Evolutionary conservation across 2,113 vertebrate genomes (phyloP), one percentile per base, ranked within the genome.

Genomic region (Piliocolobus tephrosceles): DNA sequence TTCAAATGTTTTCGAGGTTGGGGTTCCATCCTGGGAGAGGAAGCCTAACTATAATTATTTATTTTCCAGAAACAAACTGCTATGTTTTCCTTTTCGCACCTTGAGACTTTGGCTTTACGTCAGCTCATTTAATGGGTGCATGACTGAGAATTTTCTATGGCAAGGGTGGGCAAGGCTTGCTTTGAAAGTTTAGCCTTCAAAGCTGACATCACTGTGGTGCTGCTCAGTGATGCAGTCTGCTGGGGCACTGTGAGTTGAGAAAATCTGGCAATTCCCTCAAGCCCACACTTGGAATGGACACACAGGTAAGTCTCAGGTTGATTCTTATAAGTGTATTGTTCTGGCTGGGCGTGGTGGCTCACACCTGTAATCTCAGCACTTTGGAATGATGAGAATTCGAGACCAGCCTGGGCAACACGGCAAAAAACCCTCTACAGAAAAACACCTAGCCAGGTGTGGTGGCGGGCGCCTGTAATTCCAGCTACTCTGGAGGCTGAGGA

Each of bases 1-100:
- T 98, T 99, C 99, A 96, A 99, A 99, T 2, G 99, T 99, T 98
- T 99, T 99, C 16, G 99, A 99, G 8, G 99, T 99, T 0, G 99
- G 99, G 30, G 99, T 99, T 47, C 99, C 99, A 57, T 99, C 99
- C 99, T 99, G 79, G 45, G 88, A 94, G 66, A 94, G 50, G 52
- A 96, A 32, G 50, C 40, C 64, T 47, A 90, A 68, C 52, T 96
- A 3, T 38, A 61, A 64, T 92, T 73, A 94, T 11, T 90, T n/a
- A 61, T 50, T 88, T 85, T 45, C 58, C 80, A 76, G n/a, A 78
- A 83, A 64, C 43, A 79, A 35, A 81, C 23, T 23, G 75, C 17
- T 32, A 30, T 3, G 9, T 1, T 13, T 25, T 72, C 38, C 38
- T 68, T 73, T 52, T 84, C 5, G 75, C 10, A 61, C 43, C 5